Percentiles rank a stretch among this genome's conserved stretches.
These are phyloP conservation scores for Sardinella longiceps DNA, from an alignment of 2,797 vertebrate species.

Conservation along the genomic window DNA sequence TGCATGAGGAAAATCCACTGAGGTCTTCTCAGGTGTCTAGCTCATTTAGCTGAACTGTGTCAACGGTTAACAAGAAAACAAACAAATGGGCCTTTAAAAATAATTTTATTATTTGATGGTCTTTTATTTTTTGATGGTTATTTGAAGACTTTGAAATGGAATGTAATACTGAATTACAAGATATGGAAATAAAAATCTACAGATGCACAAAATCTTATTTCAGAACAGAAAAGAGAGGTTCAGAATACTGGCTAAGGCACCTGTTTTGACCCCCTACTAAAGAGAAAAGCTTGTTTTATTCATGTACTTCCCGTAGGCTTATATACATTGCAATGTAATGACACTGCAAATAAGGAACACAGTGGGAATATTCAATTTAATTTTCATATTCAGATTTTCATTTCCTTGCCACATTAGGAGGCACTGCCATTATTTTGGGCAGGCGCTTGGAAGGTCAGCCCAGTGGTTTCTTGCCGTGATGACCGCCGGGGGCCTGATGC, in stretches of 20 bases:
- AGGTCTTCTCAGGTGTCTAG: neutral
- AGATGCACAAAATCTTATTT: neutral
- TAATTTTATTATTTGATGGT: neutral
- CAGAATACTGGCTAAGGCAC: neutral
- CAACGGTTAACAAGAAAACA: neutral
- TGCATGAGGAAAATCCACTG: neutral
- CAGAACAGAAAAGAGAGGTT: neutral
- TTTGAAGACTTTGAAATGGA: neutral
- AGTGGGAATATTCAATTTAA: too few species aligned
- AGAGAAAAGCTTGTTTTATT: neutral
- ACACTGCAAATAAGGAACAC: neutral
- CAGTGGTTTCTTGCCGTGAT: conserved; percentile 56
- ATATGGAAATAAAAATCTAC: neutral
- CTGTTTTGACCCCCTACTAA: neutral
- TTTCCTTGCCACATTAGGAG: neutral
- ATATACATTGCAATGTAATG: neutral
- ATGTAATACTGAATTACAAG: neutral
- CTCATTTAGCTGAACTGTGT: neutral
- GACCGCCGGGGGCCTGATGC: conserved; percentile 47
- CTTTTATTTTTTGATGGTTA: neutral
- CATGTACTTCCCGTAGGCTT: too few species aligned
- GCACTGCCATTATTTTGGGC: conserved; percentile 40
- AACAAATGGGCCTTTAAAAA: neutral
- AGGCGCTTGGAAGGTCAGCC: conserved; percentile 34
- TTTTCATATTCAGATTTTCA: neutral